A percentile compares a stretch with the other conserved stretches of the same genome.
Evolutionary conservation across 2,113 vertebrate species (phyloP).

Genomic region (Dasypus novemcinctus): DNA sequence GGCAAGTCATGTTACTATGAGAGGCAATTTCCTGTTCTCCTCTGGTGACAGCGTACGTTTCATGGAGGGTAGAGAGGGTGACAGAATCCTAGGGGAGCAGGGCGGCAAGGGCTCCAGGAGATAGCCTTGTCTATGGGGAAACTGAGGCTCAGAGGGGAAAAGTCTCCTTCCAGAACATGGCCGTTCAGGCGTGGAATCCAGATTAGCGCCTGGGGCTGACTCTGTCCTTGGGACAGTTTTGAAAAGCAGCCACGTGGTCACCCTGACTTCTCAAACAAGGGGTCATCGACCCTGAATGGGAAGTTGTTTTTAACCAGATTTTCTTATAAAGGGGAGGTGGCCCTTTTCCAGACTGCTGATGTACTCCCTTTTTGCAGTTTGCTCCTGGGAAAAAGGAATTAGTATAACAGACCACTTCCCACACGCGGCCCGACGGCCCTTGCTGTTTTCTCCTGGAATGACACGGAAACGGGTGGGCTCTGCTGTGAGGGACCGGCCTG

Average conservation of each 20-base stretch:
- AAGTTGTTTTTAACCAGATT: not conserved
- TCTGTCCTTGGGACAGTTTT: not conserved
- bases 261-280: constrained; percentile 17
- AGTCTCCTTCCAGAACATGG: not conserved
- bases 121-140: not conserved
- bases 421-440: not conserved
- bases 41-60: not conserved
- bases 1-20: not conserved
- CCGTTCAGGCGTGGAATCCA: not conserved
- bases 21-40: not conserved
- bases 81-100: not conserved
- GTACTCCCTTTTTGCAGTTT: not conserved
- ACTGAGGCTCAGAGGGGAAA: not conserved
- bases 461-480: not conserved
- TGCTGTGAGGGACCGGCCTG: not conserved
- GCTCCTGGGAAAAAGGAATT: constrained; percentile 11
- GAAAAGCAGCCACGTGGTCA: not conserved
- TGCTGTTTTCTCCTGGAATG: not conserved
- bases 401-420: constrained; percentile 34
- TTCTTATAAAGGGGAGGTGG: not conserved
- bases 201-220: not conserved
- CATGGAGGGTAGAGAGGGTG: not conserved
- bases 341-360: constrained; percentile 11
- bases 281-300: not conserved
- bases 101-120: not conserved